Conservation (phyloP, 2,888 invertebrate genomes). For the Eledone cirrhosa region DNA sequence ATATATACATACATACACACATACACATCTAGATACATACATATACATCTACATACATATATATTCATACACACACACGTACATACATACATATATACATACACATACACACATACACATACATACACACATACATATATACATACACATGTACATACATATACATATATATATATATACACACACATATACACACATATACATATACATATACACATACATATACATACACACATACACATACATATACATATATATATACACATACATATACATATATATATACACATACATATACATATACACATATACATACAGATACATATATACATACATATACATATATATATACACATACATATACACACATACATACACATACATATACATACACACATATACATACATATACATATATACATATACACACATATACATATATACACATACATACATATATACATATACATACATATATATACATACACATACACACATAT, state of each 20-base stretch:
- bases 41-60: background rate
- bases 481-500: background rate
- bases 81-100: too few species aligned
- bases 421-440: background rate
- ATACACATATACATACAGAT: background rate
- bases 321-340: background rate
- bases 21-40: background rate
- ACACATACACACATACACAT: too few species aligned
- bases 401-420: background rate
- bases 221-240: background rate
- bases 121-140: too few species aligned
- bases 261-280: background rate
- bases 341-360: too few species aligned
- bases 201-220: background rate
- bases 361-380: background rate
- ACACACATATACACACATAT: background rate
- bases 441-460: background rate
- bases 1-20: background rate
- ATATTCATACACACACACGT: background rate
- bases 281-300: background rate
- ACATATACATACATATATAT: background rate
- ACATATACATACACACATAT: background rate
- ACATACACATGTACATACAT: background rate
- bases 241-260: background rate
- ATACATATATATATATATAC: background rate